phyloP scores from a whole-genome alignment of 2,797 vertebrate species.

The Hemitrygon akajei region DNA sequence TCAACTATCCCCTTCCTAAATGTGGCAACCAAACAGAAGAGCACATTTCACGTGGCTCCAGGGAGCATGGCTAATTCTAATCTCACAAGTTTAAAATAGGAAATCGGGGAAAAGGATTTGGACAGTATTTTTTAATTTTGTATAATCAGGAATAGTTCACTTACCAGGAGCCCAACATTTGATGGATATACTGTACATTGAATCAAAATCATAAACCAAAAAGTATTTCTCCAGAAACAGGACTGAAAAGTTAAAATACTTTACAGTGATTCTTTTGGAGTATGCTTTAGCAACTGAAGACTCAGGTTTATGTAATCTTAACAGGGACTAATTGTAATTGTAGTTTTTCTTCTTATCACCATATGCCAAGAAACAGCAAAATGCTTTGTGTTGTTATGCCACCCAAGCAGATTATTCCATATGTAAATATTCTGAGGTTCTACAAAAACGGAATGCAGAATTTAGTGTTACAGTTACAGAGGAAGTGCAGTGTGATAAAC shows the following conservation, averaged over 20 bases:
- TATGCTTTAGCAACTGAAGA: not conserved
- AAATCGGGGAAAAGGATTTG: not conserved
- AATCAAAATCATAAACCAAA: not conserved
- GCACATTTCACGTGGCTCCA: not conserved
- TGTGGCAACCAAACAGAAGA: not conserved
- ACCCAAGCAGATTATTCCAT: too few relatives aligned
- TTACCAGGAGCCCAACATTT: not conserved
- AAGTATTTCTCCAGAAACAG: not conserved
- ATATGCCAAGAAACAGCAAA: too few relatives aligned
- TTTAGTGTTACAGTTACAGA: too few relatives aligned
- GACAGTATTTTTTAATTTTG: not conserved
- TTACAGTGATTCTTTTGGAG: not conserved
- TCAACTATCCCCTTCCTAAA: not conserved
- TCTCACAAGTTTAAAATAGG: not conserved
- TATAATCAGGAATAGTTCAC: not conserved
- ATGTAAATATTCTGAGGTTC: too few relatives aligned
- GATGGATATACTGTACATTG: not conserved
- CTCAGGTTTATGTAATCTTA: not conserved
- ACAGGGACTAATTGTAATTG: not conserved
- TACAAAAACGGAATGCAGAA: too few relatives aligned
- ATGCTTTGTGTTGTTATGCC: too few relatives aligned
- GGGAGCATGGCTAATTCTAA: not conserved
- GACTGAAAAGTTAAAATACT: too few relatives aligned
- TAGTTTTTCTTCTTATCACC: too few relatives aligned
- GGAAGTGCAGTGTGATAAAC: too few relatives aligned